A percentile compares a stretch with the other conserved stretches of the same genome.
Evolutionary conservation across 2,113 vertebrate species (phyloP).

Genomic region (Psittacula cyanocephala): DNA sequence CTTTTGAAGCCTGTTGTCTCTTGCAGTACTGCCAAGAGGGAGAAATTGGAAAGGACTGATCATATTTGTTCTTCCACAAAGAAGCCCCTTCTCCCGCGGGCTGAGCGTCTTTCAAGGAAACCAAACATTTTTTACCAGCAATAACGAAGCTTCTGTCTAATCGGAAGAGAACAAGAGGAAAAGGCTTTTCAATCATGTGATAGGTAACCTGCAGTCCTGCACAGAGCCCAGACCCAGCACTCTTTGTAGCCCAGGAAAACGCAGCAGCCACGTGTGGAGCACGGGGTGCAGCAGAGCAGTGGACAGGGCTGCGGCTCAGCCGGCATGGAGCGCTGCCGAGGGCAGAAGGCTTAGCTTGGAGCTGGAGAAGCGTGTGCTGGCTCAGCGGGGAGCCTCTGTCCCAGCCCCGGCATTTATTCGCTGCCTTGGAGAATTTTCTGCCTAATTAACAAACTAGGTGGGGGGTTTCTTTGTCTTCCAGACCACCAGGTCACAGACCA

Average conservation of each 20-base stretch:
- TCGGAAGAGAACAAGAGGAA: neutral
- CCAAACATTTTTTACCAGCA: neutral
- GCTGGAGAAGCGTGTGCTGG: neutral
- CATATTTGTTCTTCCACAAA: neutral
- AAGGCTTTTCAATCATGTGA: fast-evolving
- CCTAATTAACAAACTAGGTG: neutral
- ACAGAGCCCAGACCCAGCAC: neutral
- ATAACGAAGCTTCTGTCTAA: neutral
- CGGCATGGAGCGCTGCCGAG: fast-evolving
- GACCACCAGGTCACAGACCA: neutral
- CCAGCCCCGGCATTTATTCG: neutral
- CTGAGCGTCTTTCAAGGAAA: neutral
- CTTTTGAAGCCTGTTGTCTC: neutral
- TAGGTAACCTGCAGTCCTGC: neutral
- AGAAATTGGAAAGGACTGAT: neutral
- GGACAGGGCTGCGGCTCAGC: neutral
- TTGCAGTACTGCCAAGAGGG: neutral
- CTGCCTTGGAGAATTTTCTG: neutral
- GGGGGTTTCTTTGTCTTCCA: neutral
- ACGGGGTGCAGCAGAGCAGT: fast-evolving
- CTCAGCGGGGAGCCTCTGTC: fast-evolving
- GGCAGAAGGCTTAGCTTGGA: fast-evolving
- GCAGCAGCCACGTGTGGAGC: neutral
- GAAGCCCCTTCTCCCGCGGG: fast-evolving
- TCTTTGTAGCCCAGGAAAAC: neutral